These are phyloP conservation scores for Holcopasites calliopsidis DNA, from an alignment of 1,140 invertebrate genomes.

Conservation along the genomic window DNA sequence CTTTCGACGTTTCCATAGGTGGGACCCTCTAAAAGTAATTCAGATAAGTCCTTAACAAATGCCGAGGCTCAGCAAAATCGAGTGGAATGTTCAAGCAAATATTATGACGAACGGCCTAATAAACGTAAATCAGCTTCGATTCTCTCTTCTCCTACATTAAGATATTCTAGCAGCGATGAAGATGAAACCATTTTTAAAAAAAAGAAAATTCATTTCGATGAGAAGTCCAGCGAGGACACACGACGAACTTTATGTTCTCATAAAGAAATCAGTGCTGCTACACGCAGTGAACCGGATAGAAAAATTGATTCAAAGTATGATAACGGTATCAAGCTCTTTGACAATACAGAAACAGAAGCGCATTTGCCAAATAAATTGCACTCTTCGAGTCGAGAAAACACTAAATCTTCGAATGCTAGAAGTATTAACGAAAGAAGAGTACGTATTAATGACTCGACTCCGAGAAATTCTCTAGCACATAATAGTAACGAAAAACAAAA, in stretches of 20 bases:
- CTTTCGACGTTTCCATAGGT: slow-evolving; percentile 65
- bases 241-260: not conserved
- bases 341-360: too few species aligned
- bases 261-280: slow-evolving; percentile 10
- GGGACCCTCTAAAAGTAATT: slow-evolving; percentile 47
- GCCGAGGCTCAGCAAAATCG: slow-evolving; percentile 32
- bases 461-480: slow-evolving; percentile 15
- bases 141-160: slow-evolving; percentile 32
- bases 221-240: not conserved
- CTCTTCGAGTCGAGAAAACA: too few species aligned
- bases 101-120: slow-evolving; percentile 45
- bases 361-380: too few species aligned
- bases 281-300: slow-evolving; percentile 11
- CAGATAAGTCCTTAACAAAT: slow-evolving; percentile 47
- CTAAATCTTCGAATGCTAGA: slow-evolving; percentile 45
- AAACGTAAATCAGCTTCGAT: slow-evolving; percentile 64
- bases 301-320: slow-evolving; percentile 36
- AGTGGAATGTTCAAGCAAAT: slow-evolving; percentile 36
- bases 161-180: slow-evolving; percentile 50
- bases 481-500: slow-evolving; percentile 24
- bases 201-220: slow-evolving; percentile 43
- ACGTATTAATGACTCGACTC: not conserved
- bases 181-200: slow-evolving; percentile 53
- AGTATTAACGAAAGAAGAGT: slow-evolving; percentile 22
- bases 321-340: too few species aligned